A percentile compares a stretch with the other conserved stretches of the same genome.
Evolutionary conservation across 92 coral and sea anemone species (phyloP).

Genomic region (Paragorgia papillata): DNA sequence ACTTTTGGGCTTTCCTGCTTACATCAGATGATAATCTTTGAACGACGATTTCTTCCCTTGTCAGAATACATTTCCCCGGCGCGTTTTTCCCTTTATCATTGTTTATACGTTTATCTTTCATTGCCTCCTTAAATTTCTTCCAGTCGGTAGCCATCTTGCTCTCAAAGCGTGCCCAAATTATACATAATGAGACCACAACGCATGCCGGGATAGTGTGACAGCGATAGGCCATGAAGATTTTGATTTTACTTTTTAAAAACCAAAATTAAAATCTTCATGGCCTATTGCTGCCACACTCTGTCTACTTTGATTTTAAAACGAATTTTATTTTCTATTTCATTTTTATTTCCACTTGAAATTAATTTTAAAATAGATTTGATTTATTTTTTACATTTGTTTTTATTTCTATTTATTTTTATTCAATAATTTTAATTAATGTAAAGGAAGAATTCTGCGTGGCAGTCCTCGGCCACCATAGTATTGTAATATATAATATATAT

Average conservation of each 20-base stretch:
- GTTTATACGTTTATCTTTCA: conserved; percentile 10
- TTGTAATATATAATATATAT: no score
- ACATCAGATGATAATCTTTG: conserved; percentile 3
- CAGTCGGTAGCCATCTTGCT: conserved; percentile 8
- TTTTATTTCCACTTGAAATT: no score
- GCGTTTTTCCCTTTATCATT: not conserved
- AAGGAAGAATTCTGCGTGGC: no score
- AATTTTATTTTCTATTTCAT: no score
- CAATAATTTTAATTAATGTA: no score
- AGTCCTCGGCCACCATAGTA: no score
- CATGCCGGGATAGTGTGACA: not conserved
- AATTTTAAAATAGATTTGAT: no score
- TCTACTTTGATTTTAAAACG: no score
- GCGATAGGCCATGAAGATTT: not conserved
- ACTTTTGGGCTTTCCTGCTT: conserved; percentile 19
- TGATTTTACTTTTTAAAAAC: not conserved
- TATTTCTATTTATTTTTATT: no score
- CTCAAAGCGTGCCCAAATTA: not conserved
- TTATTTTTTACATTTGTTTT: no score
- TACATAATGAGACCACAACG: not conserved
- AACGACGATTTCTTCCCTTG: conserved; percentile 5
- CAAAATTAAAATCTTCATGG: no score
- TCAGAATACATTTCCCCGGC: not conserved
- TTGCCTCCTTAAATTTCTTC: not conserved
- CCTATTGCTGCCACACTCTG: no score